A percentile compares a stretch with the other conserved stretches of the same genome.
Evolutionary conservation across 2,797 vertebrate genomes (phyloP).

Genomic region (Notamacropus eugenii): DNA sequence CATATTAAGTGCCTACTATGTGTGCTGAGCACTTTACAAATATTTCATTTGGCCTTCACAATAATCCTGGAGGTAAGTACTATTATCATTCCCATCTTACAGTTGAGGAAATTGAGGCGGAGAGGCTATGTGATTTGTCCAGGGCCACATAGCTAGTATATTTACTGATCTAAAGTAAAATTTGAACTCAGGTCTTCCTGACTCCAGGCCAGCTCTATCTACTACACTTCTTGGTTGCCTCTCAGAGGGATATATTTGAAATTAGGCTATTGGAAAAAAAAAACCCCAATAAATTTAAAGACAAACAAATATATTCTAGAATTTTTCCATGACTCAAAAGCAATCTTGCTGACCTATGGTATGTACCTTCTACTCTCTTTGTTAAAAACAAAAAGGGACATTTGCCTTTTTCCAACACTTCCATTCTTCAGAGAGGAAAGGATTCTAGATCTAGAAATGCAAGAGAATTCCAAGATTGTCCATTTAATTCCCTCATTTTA

Average conservation of each 20-base stretch:
- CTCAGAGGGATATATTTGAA: not conserved
- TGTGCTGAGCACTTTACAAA: not conserved
- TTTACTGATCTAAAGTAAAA: not conserved
- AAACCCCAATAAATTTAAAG: not conserved
- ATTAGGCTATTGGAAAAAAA: not conserved
- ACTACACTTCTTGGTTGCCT: not conserved
- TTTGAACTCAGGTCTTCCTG: not conserved
- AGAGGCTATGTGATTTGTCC: not conserved
- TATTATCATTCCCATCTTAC: not conserved
- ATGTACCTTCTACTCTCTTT: not conserved
- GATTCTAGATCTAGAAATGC: not conserved
- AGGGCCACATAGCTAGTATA: not conserved
- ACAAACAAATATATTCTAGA: not conserved
- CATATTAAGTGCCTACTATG: not conserved
- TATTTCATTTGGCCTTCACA: not conserved
- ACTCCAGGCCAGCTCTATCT: not conserved
- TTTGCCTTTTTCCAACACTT: not conserved
- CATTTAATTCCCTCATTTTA: not conserved
- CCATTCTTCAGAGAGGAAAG: not conserved
- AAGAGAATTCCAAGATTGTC: not conserved
- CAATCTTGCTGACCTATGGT: not conserved
- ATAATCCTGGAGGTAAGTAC: not conserved
- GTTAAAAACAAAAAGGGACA: not conserved
- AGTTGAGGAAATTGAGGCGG: not conserved
- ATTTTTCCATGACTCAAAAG: not conserved